Conservation (phyloP, 2,113 vertebrate species). For the Chaetodon auriga region DNA sequence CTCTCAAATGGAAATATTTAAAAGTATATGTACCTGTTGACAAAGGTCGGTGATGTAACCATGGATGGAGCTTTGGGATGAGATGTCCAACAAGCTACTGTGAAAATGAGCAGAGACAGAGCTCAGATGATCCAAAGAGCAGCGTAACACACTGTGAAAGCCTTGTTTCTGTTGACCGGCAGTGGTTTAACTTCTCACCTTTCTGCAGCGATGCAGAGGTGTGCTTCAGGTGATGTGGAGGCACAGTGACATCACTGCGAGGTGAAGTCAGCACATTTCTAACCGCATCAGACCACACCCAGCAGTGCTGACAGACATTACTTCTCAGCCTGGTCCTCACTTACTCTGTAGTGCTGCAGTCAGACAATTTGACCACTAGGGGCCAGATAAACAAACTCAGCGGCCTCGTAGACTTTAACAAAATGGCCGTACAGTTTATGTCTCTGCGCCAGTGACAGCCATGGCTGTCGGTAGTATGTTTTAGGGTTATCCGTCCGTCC, state of each 20-base stretch:
- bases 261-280: background rate
- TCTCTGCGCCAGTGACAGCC: no score
- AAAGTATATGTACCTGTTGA: background rate
- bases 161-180: background rate
- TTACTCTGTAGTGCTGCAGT: background rate
- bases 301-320: background rate
- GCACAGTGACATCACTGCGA: background rate
- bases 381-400: background rate
- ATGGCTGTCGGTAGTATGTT: no score
- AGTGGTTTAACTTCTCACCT: background rate
- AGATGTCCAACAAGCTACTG: no score
- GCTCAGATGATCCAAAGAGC: no score
- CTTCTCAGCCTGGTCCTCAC: background rate
- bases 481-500: no score
- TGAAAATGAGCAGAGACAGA: background rate
- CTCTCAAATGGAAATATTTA: background rate
- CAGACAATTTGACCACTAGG: background rate
- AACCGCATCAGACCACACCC: background rate
- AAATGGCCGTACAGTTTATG: background rate
- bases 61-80: background rate
- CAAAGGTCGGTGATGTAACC: background rate
- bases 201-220: background rate
- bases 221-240: background rate
- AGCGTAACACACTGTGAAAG: background rate
- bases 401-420: background rate